Conservation (phyloP, 2,113 vertebrate genomes). For the Brienomyrus longianalis region DNA sequence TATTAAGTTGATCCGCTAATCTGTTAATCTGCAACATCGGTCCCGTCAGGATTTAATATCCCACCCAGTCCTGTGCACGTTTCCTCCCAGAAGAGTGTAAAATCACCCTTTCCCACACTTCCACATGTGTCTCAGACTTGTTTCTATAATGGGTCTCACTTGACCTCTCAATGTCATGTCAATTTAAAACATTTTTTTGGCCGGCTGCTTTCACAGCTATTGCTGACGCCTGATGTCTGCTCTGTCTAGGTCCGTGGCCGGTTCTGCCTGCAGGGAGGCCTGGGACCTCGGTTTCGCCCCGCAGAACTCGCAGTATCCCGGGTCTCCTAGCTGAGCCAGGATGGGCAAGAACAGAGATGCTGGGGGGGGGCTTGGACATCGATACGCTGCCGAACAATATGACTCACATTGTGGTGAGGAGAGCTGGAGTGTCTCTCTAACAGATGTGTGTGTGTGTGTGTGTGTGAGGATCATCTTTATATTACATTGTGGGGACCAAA, state of each 20-base stretch:
- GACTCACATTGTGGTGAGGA: constrained; percentile 74
- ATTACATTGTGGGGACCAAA: not conserved
- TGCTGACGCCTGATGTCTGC: not conserved
- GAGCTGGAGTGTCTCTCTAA: rapidly evolving
- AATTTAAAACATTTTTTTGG: not conserved
- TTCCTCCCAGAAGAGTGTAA: not conserved
- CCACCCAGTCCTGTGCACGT: not conserved
- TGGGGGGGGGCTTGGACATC: constrained; percentile 67
- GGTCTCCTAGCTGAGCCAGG: constrained; percentile 32
- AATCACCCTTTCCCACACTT: not conserved
- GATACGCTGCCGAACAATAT: constrained; percentile 68
- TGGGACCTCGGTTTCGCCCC: not conserved
- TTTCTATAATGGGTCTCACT: not conserved
- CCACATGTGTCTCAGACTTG: not conserved
- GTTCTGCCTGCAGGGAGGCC: constrained; percentile 16
- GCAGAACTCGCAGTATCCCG: constrained; percentile 29
- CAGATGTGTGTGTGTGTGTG: not conserved
- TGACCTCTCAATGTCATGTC: not conserved
- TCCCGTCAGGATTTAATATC: not conserved
- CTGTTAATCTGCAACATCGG: not conserved
- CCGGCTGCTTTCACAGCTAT: not conserved
- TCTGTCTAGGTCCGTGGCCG: not conserved
- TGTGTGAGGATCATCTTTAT: not conserved
- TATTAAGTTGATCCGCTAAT: not conserved
- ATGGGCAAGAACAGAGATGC: constrained; percentile 59